These are phyloP conservation scores for Drosophila macrothrix DNA, from an alignment of 2,888 invertebrate genomes.

Conservation along the genomic window DNA sequence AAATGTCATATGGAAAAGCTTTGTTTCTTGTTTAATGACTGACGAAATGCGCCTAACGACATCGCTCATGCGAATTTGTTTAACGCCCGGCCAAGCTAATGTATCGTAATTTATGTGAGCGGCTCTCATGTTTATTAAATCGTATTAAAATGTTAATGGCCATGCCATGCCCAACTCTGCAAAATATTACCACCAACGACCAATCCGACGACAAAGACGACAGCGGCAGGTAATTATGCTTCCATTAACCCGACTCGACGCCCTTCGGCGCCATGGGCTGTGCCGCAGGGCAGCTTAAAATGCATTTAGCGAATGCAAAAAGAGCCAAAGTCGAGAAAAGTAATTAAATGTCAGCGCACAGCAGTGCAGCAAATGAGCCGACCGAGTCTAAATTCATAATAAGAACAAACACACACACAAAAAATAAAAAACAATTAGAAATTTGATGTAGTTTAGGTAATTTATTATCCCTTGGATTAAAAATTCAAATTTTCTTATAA, in stretches of 20 bases:
- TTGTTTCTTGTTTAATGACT: slow-evolving; percentile 36
- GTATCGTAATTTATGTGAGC: slow-evolving; percentile 67
- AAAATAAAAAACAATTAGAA: not conserved
- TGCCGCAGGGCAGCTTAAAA: slow-evolving; percentile 51
- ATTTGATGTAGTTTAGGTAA: not conserved
- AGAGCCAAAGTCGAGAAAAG: slow-evolving; percentile 66
- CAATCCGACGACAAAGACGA: slow-evolving; percentile 3
- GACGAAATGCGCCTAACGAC: slow-evolving; percentile 62
- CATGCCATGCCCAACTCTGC: slow-evolving; percentile 54
- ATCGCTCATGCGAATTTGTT: slow-evolving; percentile 67
- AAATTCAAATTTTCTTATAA: not conserved
- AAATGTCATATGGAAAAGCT: slow-evolving; percentile 7
- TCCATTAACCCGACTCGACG: slow-evolving; percentile 64
- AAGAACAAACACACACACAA: slow-evolving; percentile 11
- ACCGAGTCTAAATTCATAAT: slow-evolving; percentile 52
- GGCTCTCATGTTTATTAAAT: slow-evolving; percentile 69
- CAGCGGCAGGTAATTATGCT: slow-evolving; percentile 75
- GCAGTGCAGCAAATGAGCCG: slow-evolving; percentile 52
- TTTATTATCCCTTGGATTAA: not conserved
- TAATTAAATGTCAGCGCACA: slow-evolving; percentile 65
- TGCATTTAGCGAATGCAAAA: slow-evolving; percentile 65
- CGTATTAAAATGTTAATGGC: slow-evolving; percentile 79
- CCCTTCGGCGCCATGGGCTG: slow-evolving; percentile 20
- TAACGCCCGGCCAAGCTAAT: slow-evolving; percentile 19
- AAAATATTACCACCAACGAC: slow-evolving; percentile 58